Base-by-base conservation (phyloP, 53 echinoderm and acorn worm genomes). In the Crossaster papposus region DNA sequence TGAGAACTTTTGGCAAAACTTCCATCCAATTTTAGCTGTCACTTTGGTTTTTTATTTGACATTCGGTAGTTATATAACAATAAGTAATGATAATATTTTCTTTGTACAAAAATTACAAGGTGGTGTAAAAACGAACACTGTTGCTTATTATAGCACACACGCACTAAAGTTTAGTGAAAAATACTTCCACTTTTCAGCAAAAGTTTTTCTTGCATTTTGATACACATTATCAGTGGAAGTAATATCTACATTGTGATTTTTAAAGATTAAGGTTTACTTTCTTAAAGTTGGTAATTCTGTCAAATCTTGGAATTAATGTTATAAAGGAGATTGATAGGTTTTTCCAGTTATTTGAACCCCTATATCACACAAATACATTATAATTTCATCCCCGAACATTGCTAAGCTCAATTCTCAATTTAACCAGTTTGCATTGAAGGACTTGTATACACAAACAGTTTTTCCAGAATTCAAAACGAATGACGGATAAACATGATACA, bases 91-190 rank as follows among this genome's bases (percentile, higher is more conserved):
- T 81, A n/a, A 64, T 10, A 50, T 81, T 23, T 23, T 83, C 44
- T 82, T 83, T 83, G 70, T 83, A 83, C 83, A 83, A 83, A n/a
- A 83, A 70, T 81, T 63, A 83, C 83, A 83, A 64, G 54, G 63
- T 23, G 36, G 83, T 83, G 83, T 83, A 83, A 83, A 81, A 83
- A 83, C 70, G 12, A 38, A 30, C 83, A 83, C 31, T 36, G 83
- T 20, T 26, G 30, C 65, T 38, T 28, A 29, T 4, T 55, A 36
- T 68, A 68, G 83, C 83, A 4, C 30, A 83, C 28, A 50, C 81
- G 35, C 83, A 37, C 8, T 50, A 37, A 35, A 70, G 68, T 83
- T n/a, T 37, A 31, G 44, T 32, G 44, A 29, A 83, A 51, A 82
- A 35, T 54, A 36, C 26, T 28, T 37, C 44, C 14, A 65, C 68